Percentiles rank a stretch among this genome's conserved stretches.
These are phyloP conservation scores for Oligia latruncula DNA, from an alignment of 2,888 invertebrate species.

Conservation along the genomic window DNA sequence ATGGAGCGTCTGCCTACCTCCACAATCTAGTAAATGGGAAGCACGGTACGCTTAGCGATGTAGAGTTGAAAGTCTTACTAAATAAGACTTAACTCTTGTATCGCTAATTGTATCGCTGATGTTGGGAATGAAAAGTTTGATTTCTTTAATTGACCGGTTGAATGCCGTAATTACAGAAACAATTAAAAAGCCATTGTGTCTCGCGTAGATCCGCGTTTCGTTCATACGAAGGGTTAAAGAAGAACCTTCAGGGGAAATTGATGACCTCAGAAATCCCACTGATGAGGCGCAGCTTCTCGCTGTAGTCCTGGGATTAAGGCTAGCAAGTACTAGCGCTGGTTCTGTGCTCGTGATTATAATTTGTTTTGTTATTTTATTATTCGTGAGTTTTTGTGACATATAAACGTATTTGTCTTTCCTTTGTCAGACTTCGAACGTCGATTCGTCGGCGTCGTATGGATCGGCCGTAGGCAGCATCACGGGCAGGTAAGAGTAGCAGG, in stretches of 20 bases:
- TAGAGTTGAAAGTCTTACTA: no score
- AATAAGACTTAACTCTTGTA: no score
- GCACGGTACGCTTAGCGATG: not conserved
- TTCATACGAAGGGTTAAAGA: not conserved
- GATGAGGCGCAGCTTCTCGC: not conserved
- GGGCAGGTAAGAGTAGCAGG: not conserved
- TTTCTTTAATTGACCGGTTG: not conserved
- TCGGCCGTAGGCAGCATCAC: not conserved
- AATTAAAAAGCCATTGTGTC: no score
- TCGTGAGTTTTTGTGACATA: not conserved
- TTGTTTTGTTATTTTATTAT: not conserved
- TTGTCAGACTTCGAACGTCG: not conserved
- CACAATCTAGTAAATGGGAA: not conserved
- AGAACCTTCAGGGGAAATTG: not conserved
- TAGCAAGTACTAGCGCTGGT: not conserved
- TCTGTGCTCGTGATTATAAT: not conserved
- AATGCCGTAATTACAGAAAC: no score
- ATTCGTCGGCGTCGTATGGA: not conserved
- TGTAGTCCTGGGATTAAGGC: not conserved
- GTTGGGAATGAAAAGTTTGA: not conserved
- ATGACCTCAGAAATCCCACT: no score
- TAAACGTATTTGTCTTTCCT: not conserved
- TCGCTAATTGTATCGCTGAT: not conserved
- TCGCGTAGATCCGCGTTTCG: no score
- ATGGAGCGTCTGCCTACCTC: not conserved